Evolutionary conservation across 2,888 invertebrate species (phyloP), one percentile per base, ranked within the genome.

Genomic region (Congeria kusceri): DNA sequence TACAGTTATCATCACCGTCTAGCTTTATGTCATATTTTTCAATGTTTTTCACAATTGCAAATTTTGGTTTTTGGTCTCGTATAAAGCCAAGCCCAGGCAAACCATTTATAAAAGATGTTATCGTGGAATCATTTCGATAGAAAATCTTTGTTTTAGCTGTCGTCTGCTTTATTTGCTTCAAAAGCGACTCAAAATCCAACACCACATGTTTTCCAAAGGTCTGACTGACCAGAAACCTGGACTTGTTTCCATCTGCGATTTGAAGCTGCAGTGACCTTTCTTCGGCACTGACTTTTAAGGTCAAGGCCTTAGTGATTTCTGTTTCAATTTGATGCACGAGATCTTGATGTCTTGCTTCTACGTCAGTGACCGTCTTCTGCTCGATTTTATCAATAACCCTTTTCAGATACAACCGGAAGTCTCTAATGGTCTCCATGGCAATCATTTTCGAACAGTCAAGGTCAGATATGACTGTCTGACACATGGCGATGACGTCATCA

Each of bases 21-120:
- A 68, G 44, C 15, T 57, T 46, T 13, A 75, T 58, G 32, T 57
- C 62, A 47, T 63, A 62, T n/a, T 49, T 57, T 15, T 59, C 57
- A 9, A 27, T 23, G 23, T 58, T 67, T 47, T 58, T 62, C 5
- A 64, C 56, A 46, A 29, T 29, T 20, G 57, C 44, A 29, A 72
- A 64, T 20, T 46, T 56, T 1, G 44, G n/a, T 58, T 64, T 72
- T 46, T 72, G 71, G 57, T 72, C 71, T n/a, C 71, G 63, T 11
- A 57, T 64, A 20, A n/a, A 20, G 7, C 71, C 71, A 27, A 72
- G 64, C 0, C 63, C 27, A n/a, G 64, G 28, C 29, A 72, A 15
- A 13, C 32, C 27, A 9, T 44, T 27, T 18, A 72, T 44, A 25
- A 47, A 58, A 5, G 46, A 27, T 32, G 63, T 64, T 5, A 72